A percentile compares a stretch with the other conserved stretches of the same genome.
Evolutionary conservation across 2,797 vertebrate species (phyloP).

Genomic region (Anguilla anguilla): DNA sequence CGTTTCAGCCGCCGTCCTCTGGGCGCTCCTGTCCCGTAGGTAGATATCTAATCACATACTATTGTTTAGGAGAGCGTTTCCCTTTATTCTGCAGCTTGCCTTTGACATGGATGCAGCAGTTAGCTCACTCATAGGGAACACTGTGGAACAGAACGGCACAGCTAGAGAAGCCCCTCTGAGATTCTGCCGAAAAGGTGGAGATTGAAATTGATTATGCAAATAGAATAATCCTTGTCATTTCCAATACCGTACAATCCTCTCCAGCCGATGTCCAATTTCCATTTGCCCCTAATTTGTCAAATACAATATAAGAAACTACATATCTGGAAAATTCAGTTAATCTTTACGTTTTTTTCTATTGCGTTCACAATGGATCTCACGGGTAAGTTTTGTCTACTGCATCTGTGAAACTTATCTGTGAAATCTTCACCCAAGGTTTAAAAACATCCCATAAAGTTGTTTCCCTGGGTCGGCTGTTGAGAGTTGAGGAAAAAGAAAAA

Average conservation of each 20-base stretch:
- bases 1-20: constrained; percentile 48
- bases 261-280: constrained; percentile 11
- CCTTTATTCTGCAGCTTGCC: constrained; percentile 34
- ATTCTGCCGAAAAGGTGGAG: neutral
- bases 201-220: constrained; percentile 24
- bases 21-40: constrained; percentile 45
- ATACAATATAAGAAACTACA: neutral
- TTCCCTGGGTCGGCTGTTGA: neutral
- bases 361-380: neutral
- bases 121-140: neutral
- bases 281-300: constrained; percentile 3
- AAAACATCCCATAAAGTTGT: neutral
- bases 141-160: neutral
- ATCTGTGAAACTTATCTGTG: neutral
- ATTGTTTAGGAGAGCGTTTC: constrained; percentile 48
- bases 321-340: constrained; percentile 15
- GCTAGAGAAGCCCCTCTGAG: neutral
- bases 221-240: constrained; percentile 12
- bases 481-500: neutral
- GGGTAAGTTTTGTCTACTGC: neutral
- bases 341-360: neutral
- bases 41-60: constrained; percentile 52
- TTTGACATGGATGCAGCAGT: constrained; percentile 32
- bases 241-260: neutral
- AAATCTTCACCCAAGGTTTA: constrained; percentile 6